These are phyloP conservation scores for Elegia similella DNA, from an alignment of 2,888 invertebrate species.

Conservation along the genomic window DNA sequence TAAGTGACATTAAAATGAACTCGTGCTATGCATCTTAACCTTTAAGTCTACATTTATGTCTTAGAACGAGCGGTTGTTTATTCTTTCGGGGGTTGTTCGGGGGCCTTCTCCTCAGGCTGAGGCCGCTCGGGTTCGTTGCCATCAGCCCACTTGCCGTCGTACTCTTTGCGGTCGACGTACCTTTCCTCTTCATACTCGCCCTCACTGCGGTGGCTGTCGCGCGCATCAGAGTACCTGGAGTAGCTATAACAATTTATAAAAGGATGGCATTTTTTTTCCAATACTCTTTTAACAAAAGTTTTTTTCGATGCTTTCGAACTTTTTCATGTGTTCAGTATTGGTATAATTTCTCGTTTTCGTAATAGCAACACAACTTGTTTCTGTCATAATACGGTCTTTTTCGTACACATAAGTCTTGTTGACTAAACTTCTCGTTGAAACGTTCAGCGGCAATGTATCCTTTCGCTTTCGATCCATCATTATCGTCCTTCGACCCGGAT, in stretches of 20 bases:
- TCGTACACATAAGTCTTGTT: too few relatives aligned
- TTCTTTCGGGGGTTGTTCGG: slow-evolving; percentile 65
- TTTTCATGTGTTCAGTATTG: neutral
- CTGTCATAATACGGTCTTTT: too few relatives aligned
- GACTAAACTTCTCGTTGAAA: too few relatives aligned
- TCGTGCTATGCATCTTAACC: slow-evolving; percentile 18
- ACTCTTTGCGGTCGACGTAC: slow-evolving; percentile 83
- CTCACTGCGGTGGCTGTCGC: slow-evolving; percentile 74
- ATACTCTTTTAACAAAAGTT: too few relatives aligned
- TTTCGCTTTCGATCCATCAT: too few relatives aligned
- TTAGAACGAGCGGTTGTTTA: slow-evolving; percentile 29
- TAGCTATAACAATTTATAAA: slow-evolving; percentile 48
- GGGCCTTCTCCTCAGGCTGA: slow-evolving; percentile 58
- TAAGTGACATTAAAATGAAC: slow-evolving; percentile 23
- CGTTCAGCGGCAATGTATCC: too few relatives aligned
- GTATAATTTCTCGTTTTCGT: too few relatives aligned
- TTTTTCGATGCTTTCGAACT: too few relatives aligned
- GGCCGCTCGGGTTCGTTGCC: slow-evolving; percentile 74
- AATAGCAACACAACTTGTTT: too few relatives aligned
- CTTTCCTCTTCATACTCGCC: slow-evolving; percentile 78
- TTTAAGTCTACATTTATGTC: slow-evolving; percentile 5
- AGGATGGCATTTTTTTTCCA: neutral
- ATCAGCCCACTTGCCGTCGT: slow-evolving; percentile 85
- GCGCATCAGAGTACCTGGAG: slow-evolving; percentile 67
- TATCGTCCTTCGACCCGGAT: too few relatives aligned